Conservation (phyloP, 2,113 vertebrate genomes). For the Odontesthes bonariensis region DNA sequence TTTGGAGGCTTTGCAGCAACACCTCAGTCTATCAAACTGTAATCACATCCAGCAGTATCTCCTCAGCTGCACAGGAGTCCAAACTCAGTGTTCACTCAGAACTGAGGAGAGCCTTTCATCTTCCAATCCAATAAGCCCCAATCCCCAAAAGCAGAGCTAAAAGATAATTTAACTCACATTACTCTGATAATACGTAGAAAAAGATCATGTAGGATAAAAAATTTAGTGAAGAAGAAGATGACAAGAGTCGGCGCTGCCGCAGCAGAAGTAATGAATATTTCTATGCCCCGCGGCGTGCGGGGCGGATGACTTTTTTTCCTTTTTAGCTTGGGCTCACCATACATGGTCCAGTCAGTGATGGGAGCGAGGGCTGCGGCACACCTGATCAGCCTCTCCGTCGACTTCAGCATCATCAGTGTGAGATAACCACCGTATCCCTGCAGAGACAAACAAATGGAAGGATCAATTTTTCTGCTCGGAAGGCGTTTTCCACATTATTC, state of each 20-base stretch:
- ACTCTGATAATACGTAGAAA: conserved; percentile 15
- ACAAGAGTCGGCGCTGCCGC: background rate
- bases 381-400: conserved; percentile 57
- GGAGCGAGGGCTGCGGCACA: conserved; percentile 72
- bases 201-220: conserved; percentile 19
- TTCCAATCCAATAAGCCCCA: conserved; percentile 38
- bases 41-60: conserved; percentile 8
- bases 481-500: too few relatives aligned
- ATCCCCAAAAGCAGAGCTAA: conserved; percentile 24
- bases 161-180: conserved; percentile 49
- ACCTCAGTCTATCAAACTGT: conserved; percentile 6
- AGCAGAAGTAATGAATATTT: conserved; percentile 35
- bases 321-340: conserved; percentile 62
- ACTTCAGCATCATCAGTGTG: conserved; percentile 66
- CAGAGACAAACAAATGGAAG: background rate
- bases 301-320: background rate
- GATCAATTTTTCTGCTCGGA: too few relatives aligned
- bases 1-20: background rate
- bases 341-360: conserved; percentile 75
- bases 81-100: background rate
- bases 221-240: background rate
- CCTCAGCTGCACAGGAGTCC: background rate
- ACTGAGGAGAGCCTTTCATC: conserved; percentile 31
- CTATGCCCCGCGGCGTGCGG: background rate
- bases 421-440: conserved; percentile 79